A percentile compares a stretch with the other conserved stretches of the same genome.
These are phyloP conservation scores for Synodontis membranacea DNA, from an alignment of 2,113 vertebrate species.

Conservation along the genomic window DNA sequence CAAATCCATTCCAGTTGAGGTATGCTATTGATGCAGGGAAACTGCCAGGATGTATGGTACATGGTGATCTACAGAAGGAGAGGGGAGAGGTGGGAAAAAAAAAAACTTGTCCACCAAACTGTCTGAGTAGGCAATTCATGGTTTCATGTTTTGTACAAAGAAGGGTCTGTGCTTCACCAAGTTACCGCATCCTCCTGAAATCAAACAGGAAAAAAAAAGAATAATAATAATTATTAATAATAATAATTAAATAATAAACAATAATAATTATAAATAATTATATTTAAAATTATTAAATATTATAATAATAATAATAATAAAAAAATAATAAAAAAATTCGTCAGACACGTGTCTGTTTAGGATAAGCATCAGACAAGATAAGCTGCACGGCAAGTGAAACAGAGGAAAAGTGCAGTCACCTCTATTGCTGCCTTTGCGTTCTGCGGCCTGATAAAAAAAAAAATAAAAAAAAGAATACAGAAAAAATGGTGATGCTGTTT, in stretches of 20 bases:
- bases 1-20: conserved; percentile 70
- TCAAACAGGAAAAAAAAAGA: conserved; percentile 33
- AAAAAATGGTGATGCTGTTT: neutral
- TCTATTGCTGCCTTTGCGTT: conserved; percentile 70
- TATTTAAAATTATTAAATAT: too few relatives aligned
- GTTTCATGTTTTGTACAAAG: conserved; percentile 34
- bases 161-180: conserved; percentile 51
- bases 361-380: too few relatives aligned
- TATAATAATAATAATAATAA: conserved; percentile 13
- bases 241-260: too few relatives aligned
- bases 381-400: conserved; percentile 1
- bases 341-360: neutral
- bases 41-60: conserved; percentile 15
- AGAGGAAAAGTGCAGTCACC: conserved; percentile 55
- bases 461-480: conserved; percentile 40
- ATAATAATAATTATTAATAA: conserved; percentile 8
- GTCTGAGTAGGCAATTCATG: neutral
- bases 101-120: conserved; percentile 19
- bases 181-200: conserved; percentile 56
- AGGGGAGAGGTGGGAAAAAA: conserved; percentile 22
- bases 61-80: conserved; percentile 9
- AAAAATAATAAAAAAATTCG: conserved; percentile 16
- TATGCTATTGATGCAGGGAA: conserved; percentile 57
- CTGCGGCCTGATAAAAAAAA: conserved; percentile 65
- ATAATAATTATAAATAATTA: too few relatives aligned